A percentile compares a stretch with the other conserved stretches of the same genome.
Evolutionary conservation across 2,888 invertebrate genomes (phyloP).

Genomic region (Ditula angustiorana): DNA sequence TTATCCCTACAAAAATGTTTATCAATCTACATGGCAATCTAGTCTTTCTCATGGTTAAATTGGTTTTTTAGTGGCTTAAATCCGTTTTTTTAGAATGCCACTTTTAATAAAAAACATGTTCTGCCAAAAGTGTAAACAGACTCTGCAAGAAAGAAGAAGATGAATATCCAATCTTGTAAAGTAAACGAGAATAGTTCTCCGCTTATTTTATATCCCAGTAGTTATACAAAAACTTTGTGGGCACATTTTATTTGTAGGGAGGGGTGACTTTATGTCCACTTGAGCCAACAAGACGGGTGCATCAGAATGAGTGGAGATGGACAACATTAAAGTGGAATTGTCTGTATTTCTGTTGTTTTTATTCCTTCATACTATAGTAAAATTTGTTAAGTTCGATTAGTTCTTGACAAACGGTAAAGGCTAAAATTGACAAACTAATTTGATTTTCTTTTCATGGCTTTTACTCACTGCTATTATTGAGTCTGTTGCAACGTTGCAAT

Average conservation of each 20-base stretch:
- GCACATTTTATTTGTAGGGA: conserved; percentile 40
- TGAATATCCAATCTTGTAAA: neutral
- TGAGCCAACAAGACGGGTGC: conserved; percentile 36
- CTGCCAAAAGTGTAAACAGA: neutral
- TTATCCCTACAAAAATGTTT: too few relatives aligned
- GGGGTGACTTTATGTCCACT: conserved; percentile 38
- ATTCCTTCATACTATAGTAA: too few relatives aligned
- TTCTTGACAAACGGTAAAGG: too few relatives aligned
- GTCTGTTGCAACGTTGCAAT: too few relatives aligned
- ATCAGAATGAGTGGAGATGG: conserved; percentile 17
- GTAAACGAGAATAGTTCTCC: neutral
- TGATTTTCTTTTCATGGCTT: too few relatives aligned
- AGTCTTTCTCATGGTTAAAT: too few relatives aligned
- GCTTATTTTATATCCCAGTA: conserved; percentile 14
- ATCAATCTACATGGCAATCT: too few relatives aligned
- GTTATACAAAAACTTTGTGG: conserved; percentile 30
- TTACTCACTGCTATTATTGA: too few relatives aligned
- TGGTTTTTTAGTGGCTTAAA: too few relatives aligned
- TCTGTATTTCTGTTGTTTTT: neutral
- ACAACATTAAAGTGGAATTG: conserved; percentile 1
- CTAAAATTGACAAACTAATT: too few relatives aligned
- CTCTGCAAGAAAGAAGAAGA: neutral
- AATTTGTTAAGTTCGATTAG: too few relatives aligned
- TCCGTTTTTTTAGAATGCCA: neutral
- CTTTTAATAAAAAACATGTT: neutral